Conservation (phyloP, 2,888 invertebrate species). For the Trachelus tabidus region DNA sequence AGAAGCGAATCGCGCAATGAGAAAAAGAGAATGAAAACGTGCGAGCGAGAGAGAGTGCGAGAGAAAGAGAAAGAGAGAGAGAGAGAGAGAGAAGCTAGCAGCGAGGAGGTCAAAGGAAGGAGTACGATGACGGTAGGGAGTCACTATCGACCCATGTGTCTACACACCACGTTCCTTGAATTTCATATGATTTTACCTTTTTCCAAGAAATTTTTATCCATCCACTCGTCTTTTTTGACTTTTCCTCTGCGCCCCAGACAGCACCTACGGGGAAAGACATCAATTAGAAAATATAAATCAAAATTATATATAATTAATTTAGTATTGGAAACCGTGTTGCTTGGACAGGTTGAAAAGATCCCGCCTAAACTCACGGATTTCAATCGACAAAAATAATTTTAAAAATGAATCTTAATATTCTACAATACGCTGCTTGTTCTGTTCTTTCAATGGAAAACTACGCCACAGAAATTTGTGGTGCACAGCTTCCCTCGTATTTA, state of each 20-base stretch:
- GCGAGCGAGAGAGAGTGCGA: slow-evolving; percentile 18
- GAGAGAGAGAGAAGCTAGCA: neutral
- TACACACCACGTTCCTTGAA: slow-evolving; percentile 16
- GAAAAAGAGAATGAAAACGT: slow-evolving; percentile 8
- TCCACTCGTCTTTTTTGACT: neutral
- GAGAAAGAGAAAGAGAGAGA: slow-evolving; percentile 12
- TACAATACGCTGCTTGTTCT: neutral
- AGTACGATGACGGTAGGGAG: slow-evolving; percentile 6
- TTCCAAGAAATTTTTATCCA: neutral
- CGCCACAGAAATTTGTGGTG: neutral
- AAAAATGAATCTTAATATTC: neutral
- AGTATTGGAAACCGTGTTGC: neutral
- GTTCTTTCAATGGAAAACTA: neutral
- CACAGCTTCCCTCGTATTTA: neutral
- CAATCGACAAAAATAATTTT: neutral
- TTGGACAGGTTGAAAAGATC: neutral
- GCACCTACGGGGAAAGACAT: neutral
- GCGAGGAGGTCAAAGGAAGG: neutral
- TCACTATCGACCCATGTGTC: slow-evolving; percentile 18
- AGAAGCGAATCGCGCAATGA: neutral
- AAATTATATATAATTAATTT: neutral
- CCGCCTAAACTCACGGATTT: neutral
- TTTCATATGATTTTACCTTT: slow-evolving; percentile 11
- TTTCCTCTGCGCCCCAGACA: neutral
- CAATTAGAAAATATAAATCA: neutral